Conservation (phyloP, 2,797 vertebrate species). For the Ibycter americanus region DNA sequence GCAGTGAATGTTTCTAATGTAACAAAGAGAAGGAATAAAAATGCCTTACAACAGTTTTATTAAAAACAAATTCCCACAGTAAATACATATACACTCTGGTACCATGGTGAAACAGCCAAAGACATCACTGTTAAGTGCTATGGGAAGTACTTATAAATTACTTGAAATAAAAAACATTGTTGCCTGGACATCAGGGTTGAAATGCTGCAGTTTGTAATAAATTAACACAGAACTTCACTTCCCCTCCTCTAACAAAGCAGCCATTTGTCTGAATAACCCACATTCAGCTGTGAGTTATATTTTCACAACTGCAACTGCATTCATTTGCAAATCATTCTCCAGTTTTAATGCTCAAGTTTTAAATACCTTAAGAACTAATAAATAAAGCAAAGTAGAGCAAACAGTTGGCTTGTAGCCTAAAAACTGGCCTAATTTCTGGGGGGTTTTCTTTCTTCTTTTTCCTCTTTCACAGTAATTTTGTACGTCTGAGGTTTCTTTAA, state of each 20-base stretch:
- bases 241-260: slow-evolving; percentile 84
- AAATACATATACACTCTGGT: slow-evolving; percentile 82
- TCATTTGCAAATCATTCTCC: slow-evolving; percentile 95
- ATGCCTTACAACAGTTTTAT: slow-evolving; percentile 82
- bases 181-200: slow-evolving; percentile 94
- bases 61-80: slow-evolving; percentile 89
- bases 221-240: slow-evolving; percentile 90
- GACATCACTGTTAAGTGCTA: slow-evolving; percentile 81
- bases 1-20: slow-evolving; percentile 79
- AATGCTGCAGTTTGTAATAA: slow-evolving; percentile 95
- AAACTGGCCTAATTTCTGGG: slow-evolving; percentile 80
- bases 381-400: slow-evolving; percentile 88
- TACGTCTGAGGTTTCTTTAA: slow-evolving; percentile 77
- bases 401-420: slow-evolving; percentile 86
- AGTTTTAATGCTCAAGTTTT: slow-evolving; percentile 89
- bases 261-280: slow-evolving; percentile 88
- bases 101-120: slow-evolving; percentile 77
- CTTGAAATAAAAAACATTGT: slow-evolving; percentile 88
- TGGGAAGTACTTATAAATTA: slow-evolving; percentile 87
- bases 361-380: slow-evolving; percentile 92
- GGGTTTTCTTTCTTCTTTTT: slow-evolving; percentile 61
- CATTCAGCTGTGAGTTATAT: slow-evolving; percentile 92
- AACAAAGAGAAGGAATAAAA: slow-evolving; percentile 84
- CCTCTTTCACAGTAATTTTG: slow-evolving; percentile 72
- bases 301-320: slow-evolving; percentile 93